phyloP scores from a whole-genome alignment of 2,797 vertebrate species.

The Jordanella pulchra region DNA sequence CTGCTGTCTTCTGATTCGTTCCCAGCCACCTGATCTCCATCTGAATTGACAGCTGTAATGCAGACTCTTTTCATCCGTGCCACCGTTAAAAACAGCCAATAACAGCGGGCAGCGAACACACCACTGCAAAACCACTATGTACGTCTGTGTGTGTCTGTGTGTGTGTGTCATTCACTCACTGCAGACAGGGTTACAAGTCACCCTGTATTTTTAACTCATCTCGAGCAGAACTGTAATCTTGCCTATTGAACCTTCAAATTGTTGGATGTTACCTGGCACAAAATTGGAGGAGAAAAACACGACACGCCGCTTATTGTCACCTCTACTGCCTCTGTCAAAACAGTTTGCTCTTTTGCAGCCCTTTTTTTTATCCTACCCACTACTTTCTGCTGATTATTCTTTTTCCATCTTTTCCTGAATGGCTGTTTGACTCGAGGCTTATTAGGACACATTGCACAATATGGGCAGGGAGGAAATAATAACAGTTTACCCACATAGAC shows the following conservation, averaged over 20 bases:
- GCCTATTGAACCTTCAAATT: slow-evolving; percentile 77
- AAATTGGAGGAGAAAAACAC: slow-evolving; percentile 70
- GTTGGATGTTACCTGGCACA: slow-evolving; percentile 71
- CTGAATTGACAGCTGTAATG: slow-evolving; percentile 87
- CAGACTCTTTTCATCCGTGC: slow-evolving; percentile 84
- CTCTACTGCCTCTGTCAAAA: slow-evolving; percentile 63
- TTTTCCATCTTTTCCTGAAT: slow-evolving; percentile 40
- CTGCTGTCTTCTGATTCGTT: slow-evolving; percentile 84
- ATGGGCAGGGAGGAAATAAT: slow-evolving; percentile 27
- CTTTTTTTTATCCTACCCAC: slow-evolving; percentile 51
- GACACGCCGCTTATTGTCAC: slow-evolving; percentile 59
- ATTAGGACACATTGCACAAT: slow-evolving; percentile 30
- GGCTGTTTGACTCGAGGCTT: slow-evolving; percentile 35
- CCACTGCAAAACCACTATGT: slow-evolving; percentile 41
- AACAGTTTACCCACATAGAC: slow-evolving; percentile 27
- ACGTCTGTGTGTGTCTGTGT: slow-evolving; percentile 13
- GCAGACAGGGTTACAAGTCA: slow-evolving; percentile 61
- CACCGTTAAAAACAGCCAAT: slow-evolving; percentile 85
- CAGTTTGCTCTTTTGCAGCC: slow-evolving; percentile 46
- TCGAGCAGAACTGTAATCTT: slow-evolving; percentile 70
- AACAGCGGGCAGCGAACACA: slow-evolving; percentile 64
- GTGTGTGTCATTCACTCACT: slow-evolving; percentile 59
- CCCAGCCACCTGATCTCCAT: slow-evolving; percentile 89
- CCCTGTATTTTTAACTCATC: slow-evolving; percentile 74
- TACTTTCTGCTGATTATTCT: slow-evolving; percentile 47